phyloP scores from a whole-genome alignment of 2,888 invertebrate species.

The Cheilosia soror region DNA sequence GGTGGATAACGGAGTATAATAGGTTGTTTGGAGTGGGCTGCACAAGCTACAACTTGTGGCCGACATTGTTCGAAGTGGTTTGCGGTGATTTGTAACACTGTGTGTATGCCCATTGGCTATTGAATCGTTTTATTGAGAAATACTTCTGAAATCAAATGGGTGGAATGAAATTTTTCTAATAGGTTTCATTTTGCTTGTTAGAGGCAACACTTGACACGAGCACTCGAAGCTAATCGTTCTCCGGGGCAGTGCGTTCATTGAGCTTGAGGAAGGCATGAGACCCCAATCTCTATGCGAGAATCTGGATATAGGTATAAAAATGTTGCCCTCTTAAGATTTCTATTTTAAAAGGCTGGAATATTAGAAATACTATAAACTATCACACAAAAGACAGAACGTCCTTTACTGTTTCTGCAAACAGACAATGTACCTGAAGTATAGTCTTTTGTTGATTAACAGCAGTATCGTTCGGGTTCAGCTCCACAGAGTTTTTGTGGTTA shows the following conservation, averaged over 20 bases:
- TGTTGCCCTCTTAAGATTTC: too few species aligned
- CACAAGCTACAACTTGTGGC: constrained; percentile 49
- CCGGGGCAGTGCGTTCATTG: neutral
- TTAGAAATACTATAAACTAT: too few species aligned
- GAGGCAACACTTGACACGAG: neutral
- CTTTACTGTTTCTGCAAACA: too few species aligned
- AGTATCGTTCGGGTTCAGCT: too few species aligned
- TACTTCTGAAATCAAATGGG: constrained; percentile 53
- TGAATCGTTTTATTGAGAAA: constrained; percentile 65
- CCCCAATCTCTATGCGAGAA: too few species aligned
- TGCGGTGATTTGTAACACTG: constrained; percentile 43
- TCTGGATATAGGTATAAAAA: too few species aligned
- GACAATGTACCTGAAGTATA: too few species aligned
- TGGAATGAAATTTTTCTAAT: constrained; percentile 33
- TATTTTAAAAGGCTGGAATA: too few species aligned
- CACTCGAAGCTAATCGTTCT: neutral
- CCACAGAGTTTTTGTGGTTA: too few species aligned
- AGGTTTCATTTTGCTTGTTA: neutral
- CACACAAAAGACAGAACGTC: too few species aligned
- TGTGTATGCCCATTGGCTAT: constrained; percentile 48
- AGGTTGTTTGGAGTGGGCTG: constrained; percentile 37
- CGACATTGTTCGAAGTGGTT: constrained; percentile 53
- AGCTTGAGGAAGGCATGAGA: too few species aligned
- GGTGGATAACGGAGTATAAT: constrained; percentile 62
- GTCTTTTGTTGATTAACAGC: too few species aligned